Evolutionary conservation across 2,797 vertebrate species (phyloP).

Genomic region (Lemur catta): DNA sequence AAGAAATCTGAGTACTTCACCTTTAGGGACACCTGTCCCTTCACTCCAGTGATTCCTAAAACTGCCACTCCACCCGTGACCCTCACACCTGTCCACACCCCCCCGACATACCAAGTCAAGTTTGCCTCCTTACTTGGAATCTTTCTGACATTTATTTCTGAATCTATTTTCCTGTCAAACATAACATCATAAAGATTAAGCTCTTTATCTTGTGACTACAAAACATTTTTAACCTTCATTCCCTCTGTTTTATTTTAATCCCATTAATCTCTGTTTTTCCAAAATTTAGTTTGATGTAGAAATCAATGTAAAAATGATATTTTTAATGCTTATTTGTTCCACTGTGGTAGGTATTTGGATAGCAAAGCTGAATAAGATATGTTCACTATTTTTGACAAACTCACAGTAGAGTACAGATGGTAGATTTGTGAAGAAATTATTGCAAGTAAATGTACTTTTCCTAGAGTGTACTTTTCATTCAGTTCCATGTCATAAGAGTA

Average conservation of each 20-base stretch:
- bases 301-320: neutral
- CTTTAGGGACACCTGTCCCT: neutral
- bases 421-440: neutral
- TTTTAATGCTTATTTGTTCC: neutral
- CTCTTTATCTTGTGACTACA: neutral
- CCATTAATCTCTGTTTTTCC: neutral
- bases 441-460: neutral
- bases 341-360: neutral
- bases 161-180: conserved; percentile 3
- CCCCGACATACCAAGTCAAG: neutral
- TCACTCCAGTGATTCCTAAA: neutral
- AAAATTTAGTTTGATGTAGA: neutral
- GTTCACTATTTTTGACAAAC: neutral
- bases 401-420: neutral
- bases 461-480: neutral
- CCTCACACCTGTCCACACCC: rapidly evolving
- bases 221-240: neutral
- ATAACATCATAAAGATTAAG: conserved; percentile 4
- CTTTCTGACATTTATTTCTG: neutral
- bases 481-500: neutral
- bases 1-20: neutral
- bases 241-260: neutral
- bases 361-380: neutral
- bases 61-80: neutral
- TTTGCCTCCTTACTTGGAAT: neutral